Conservation (phyloP, 2,113 vertebrate species). For the Martes martes region DNA sequence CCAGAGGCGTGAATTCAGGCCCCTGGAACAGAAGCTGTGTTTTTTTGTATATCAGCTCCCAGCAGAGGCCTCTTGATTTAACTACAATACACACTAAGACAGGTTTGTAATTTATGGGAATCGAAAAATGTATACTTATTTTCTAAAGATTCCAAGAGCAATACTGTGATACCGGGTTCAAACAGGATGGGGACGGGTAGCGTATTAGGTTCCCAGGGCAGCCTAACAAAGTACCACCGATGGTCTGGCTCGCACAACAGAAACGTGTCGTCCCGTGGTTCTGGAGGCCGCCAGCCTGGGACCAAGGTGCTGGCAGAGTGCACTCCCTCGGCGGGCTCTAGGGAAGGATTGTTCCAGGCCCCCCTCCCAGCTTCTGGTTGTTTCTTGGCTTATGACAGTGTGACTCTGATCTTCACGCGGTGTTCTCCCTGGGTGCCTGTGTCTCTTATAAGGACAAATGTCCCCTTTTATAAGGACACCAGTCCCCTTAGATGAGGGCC, state of each 20-base stretch:
- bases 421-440: no score
- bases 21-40: fast-evolving
- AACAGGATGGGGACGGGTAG: fast-evolving
- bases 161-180: neutral
- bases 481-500: fast-evolving
- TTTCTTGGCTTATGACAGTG: neutral
- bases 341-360: neutral
- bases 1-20: neutral
- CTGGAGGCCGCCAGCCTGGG: neutral
- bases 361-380: neutral
- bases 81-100: fast-evolving
- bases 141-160: neutral
- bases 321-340: fast-evolving
- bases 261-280: fast-evolving
- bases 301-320: fast-evolving
- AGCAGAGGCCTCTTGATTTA: fast-evolving
- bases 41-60: neutral
- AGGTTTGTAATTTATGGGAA: neutral
- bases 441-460: neutral
- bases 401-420: fast-evolving
- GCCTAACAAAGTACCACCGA: fast-evolving
- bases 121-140: neutral
- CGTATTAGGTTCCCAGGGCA: neutral
- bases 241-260: fast-evolving
- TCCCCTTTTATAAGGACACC: neutral